phyloP scores from a whole-genome alignment of 2,888 invertebrate genomes.

The Gerosis bhagava region DNA sequence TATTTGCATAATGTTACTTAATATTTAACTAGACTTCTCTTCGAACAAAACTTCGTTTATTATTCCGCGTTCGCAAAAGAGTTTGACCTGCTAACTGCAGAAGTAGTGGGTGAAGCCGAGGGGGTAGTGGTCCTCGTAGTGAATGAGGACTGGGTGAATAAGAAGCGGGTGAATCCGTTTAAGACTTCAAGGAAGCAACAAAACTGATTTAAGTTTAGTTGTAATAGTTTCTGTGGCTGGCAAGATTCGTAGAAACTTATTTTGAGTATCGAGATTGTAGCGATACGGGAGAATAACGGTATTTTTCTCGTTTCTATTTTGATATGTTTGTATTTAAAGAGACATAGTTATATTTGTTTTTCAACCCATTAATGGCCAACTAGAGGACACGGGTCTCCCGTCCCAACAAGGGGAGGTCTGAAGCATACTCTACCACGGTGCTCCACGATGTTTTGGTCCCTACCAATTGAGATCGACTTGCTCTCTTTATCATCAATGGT shows the following conservation, averaged over 20 bases:
- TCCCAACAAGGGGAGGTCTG: too few relatives aligned
- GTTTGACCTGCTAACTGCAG: background rate
- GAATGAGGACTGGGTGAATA: slow-evolving; percentile 6
- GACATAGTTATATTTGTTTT: too few relatives aligned
- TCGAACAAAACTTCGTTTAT: slow-evolving; percentile 8
- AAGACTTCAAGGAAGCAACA: slow-evolving; percentile 47
- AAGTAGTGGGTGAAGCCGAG: background rate
- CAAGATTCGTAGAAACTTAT: slow-evolving; percentile 35
- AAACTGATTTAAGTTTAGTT: slow-evolving; percentile 68
- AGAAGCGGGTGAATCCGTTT: slow-evolving; percentile 38
- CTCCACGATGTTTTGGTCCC: too few relatives aligned
- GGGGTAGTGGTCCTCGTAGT: background rate
- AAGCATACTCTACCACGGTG: too few relatives aligned
- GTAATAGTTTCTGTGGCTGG: slow-evolving; percentile 60
- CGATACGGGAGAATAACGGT: background rate
- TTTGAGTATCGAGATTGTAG: background rate
- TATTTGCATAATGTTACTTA: background rate
- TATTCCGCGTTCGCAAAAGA: slow-evolving; percentile 14
- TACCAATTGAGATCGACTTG: too few relatives aligned
- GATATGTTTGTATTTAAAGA: too few relatives aligned
- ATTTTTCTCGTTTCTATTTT: too few relatives aligned
- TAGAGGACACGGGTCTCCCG: too few relatives aligned
- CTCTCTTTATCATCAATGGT: too few relatives aligned
- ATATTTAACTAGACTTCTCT: background rate
- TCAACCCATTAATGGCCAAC: too few relatives aligned